Conservation (phyloP, 35 echinoderm and acorn worm genomes). For the Heliocidaris tuberculata region DNA sequence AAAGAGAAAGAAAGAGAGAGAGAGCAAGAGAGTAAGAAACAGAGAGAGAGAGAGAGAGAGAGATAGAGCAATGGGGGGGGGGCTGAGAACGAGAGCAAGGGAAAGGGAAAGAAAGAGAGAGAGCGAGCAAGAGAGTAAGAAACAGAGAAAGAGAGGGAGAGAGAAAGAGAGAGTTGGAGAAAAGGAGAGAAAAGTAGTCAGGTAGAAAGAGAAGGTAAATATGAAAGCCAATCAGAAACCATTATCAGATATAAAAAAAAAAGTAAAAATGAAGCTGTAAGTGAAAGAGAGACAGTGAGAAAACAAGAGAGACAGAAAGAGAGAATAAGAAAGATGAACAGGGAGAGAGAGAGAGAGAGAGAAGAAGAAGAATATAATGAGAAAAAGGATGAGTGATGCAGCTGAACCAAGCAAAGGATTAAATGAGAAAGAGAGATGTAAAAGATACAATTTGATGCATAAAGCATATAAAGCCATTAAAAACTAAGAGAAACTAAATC, state of each 20-base stretch:
- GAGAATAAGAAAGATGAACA: neutral
- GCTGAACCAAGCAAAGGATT: neutral
- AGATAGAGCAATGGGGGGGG: neutral
- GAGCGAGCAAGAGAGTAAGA: neutral
- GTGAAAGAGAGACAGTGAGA: neutral
- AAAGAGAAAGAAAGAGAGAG: neutral
- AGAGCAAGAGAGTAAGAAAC: neutral
- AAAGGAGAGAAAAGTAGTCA: neutral
- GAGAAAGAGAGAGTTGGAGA: neutral
- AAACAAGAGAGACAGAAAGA: neutral
- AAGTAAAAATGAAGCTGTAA: too few species aligned
- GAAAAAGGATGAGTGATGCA: neutral
- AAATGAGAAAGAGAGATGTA: neutral
- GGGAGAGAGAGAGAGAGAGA: neutral
- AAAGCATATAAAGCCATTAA: neutral
- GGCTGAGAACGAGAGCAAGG: neutral
- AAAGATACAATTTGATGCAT: neutral
- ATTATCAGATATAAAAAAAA: too few species aligned
- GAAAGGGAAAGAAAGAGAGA: neutral
- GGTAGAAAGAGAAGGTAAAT: too few species aligned
- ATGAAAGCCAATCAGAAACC: too few species aligned
- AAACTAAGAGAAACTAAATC: neutral
- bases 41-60: neutral
- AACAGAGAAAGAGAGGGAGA: neutral
- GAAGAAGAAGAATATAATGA: neutral